phyloP scores from a whole-genome alignment of 2,797 vertebrate species.

The Onychomys arenicola region DNA sequence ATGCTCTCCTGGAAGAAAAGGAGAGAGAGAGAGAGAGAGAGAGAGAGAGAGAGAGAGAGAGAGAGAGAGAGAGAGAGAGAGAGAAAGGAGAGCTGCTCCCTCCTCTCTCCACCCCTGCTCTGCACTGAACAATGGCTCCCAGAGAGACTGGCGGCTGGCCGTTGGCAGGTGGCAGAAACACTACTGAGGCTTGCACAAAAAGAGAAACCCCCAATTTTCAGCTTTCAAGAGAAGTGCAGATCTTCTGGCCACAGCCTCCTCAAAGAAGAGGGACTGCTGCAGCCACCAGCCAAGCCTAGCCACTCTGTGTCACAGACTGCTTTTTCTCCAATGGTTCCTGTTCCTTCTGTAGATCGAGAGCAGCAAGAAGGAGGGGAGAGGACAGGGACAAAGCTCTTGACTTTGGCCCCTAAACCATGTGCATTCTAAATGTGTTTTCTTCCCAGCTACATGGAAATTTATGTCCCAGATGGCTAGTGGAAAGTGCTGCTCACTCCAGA shows the following conservation, averaged over 20 bases:
- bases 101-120: slow-evolving; percentile 65
- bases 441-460: neutral
- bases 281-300: neutral
- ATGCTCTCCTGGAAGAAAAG: slow-evolving; percentile 72
- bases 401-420: neutral
- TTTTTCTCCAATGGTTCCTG: neutral
- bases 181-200: slow-evolving; percentile 45
- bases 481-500: neutral
- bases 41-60: neutral
- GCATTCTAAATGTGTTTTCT: slow-evolving; percentile 27
- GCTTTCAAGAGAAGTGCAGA: slow-evolving; percentile 48
- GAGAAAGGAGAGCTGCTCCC: neutral
- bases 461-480: neutral
- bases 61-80: neutral
- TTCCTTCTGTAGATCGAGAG: neutral
- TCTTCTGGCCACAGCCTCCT: slow-evolving; percentile 43
- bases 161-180: slow-evolving; percentile 76
- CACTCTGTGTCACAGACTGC: neutral
- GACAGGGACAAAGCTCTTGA: neutral
- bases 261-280: neutral
- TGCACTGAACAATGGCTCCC: slow-evolving; percentile 66
- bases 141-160: slow-evolving; percentile 77
- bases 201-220: slow-evolving; percentile 69
- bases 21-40: neutral
- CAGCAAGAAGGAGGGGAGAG: neutral